These are phyloP conservation scores for Rattus rattus DNA, from an alignment of 2,113 vertebrate species.

Conservation along the genomic window DNA sequence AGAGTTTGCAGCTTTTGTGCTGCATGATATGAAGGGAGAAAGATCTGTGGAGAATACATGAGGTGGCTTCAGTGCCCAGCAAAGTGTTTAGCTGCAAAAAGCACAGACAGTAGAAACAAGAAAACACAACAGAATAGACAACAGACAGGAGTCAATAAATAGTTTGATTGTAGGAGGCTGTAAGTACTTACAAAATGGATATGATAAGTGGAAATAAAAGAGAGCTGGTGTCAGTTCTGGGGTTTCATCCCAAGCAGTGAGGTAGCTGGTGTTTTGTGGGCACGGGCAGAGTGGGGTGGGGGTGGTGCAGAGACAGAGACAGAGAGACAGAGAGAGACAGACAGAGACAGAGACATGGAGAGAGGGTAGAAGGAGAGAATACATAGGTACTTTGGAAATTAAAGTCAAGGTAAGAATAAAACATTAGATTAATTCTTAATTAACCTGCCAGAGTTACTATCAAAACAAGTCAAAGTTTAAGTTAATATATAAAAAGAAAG, in stretches of 20 bases:
- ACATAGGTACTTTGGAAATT: not conserved
- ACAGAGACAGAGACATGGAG: too few species aligned
- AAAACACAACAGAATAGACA: not conserved
- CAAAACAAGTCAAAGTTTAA: not conserved
- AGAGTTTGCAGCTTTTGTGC: not conserved
- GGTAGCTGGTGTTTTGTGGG: not conserved
- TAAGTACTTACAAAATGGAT: not conserved
- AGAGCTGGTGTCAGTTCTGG: not conserved
- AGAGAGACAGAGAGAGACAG: not conserved
- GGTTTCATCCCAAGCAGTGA: not conserved
- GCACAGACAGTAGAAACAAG: not conserved
- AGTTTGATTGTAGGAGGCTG: not conserved
- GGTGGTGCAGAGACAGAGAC: not conserved
- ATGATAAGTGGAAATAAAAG: accelerated
- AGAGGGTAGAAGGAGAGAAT: not conserved
- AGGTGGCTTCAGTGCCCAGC: not conserved
- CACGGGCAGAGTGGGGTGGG: not conserved
- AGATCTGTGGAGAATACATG: not conserved
- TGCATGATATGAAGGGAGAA: not conserved
- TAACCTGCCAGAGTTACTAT: not conserved
- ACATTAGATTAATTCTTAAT: not conserved
- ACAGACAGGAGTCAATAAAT: not conserved
- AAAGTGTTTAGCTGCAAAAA: not conserved
- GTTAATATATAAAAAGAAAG: too few species aligned
- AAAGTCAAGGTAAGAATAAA: not conserved